phyloP scores from a whole-genome alignment of 2,888 invertebrate genomes.

The Drosophila kanekoi region DNA sequence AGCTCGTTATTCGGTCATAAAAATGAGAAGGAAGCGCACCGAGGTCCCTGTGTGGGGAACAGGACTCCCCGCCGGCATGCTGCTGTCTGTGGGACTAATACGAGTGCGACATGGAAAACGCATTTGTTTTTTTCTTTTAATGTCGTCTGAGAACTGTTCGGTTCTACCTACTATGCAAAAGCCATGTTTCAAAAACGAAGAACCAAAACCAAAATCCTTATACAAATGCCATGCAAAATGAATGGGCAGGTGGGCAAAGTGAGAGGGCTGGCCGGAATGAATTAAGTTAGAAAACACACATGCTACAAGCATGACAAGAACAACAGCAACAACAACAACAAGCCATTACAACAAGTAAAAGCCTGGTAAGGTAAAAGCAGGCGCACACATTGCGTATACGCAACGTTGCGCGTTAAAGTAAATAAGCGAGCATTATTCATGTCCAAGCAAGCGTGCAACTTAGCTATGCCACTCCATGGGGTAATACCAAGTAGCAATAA shows the following conservation, averaged over 20 bases:
- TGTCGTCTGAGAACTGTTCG: slow-evolving; percentile 21
- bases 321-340: slow-evolving; percentile 8
- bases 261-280: slow-evolving; percentile 17
- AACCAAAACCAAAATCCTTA: slow-evolving; percentile 27
- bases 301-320: slow-evolving; percentile 17
- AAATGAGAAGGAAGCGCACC: slow-evolving; percentile 7
- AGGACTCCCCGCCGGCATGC: slow-evolving; percentile 12
- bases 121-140: slow-evolving; percentile 43
- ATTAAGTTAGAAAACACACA: slow-evolving; percentile 57
- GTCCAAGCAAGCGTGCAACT: slow-evolving; percentile 68
- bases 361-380: slow-evolving; percentile 9
- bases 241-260: neutral
- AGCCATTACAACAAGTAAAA: slow-evolving; percentile 27
- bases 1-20: slow-evolving; percentile 52
- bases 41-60: slow-evolving; percentile 9
- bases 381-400: slow-evolving; percentile 70
- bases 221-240: slow-evolving; percentile 32
- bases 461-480: slow-evolving; percentile 28
- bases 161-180: slow-evolving; percentile 20
- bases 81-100: slow-evolving; percentile 26
- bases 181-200: slow-evolving; percentile 20
- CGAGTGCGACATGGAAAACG: slow-evolving; percentile 65
- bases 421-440: slow-evolving; percentile 70
- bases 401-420: slow-evolving; percentile 65
- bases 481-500: slow-evolving; percentile 7